phyloP scores from a whole-genome alignment of 2,888 invertebrate species.

The Drosophila helvetica region DNA sequence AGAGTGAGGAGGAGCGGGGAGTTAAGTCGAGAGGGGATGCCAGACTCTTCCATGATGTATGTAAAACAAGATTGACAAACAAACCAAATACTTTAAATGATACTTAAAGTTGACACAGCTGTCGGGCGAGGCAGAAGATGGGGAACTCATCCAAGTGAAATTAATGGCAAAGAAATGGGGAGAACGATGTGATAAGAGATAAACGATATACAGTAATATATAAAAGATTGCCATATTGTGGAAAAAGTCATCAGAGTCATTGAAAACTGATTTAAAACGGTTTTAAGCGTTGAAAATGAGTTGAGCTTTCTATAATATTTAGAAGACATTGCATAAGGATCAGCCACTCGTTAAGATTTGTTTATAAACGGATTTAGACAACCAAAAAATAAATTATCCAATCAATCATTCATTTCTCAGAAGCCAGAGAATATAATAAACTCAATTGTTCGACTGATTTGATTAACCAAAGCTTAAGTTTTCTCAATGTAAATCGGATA shows the following conservation, averaged over 20 bases:
- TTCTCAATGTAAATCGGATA: no score
- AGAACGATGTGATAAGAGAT: not conserved
- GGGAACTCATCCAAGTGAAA: constrained; percentile 28
- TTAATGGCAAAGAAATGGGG: constrained; percentile 29
- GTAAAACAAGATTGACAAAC: constrained; percentile 53
- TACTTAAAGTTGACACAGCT: constrained; percentile 48
- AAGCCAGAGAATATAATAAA: no score
- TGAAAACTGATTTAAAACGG: not conserved
- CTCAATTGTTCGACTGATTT: no score
- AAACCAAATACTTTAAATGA: constrained; percentile 42
- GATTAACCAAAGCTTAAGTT: no score
- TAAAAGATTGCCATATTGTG: not conserved
- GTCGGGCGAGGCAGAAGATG: constrained; percentile 14
- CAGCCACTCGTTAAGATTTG: no score
- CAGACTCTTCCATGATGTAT: constrained; percentile 28
- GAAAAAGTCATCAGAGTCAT: not conserved
- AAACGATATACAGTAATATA: not conserved
- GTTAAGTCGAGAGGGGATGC: not conserved
- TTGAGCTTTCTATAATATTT: no score
- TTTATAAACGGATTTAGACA: no score
- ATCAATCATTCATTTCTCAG: no score
- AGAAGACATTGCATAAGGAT: no score
- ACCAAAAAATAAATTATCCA: no score
- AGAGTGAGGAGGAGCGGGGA: not conserved
- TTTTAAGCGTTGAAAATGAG: no score